These are phyloP conservation scores for Lagorchestes hirsutus DNA, from an alignment of 2,797 vertebrate genomes.

Conservation along the genomic window DNA sequence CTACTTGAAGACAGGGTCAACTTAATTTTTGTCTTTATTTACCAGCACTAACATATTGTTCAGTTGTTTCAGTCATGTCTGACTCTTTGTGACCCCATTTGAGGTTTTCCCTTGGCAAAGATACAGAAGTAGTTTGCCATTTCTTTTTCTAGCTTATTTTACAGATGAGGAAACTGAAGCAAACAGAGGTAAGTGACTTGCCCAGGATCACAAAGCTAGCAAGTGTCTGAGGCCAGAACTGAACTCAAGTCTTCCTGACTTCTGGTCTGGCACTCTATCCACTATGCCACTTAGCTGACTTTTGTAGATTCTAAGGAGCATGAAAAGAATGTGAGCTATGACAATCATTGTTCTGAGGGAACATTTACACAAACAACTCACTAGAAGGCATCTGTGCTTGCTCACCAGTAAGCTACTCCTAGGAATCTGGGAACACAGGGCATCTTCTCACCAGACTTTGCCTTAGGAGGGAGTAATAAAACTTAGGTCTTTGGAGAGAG, in stretches of 20 bases:
- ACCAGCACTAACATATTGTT: background rate
- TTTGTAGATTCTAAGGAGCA: background rate
- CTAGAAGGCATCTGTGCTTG: background rate
- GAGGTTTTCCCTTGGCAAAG: background rate
- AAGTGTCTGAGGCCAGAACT: background rate
- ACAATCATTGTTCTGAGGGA: background rate
- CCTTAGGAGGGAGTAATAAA: background rate
- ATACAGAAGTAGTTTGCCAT: background rate
- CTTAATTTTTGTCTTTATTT: background rate
- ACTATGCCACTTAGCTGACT: background rate
- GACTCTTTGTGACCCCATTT: background rate
- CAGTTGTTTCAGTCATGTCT: background rate
- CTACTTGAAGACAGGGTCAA: background rate
- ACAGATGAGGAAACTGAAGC: background rate
- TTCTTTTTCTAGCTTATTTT: background rate
- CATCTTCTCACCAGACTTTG: rapidly evolving
- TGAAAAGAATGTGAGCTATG: background rate
- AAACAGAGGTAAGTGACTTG: background rate
- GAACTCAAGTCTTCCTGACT: background rate
- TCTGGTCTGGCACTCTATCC: background rate
- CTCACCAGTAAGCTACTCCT: background rate
- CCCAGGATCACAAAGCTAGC: background rate
- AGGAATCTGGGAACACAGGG: background rate
- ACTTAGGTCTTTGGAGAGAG: background rate
- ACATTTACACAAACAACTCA: background rate